Percentiles rank a stretch among this genome's conserved stretches.
These are phyloP conservation scores for Hippocampus barbouri DNA, from an alignment of 2,113 vertebrate species.

Conservation along the genomic window DNA sequence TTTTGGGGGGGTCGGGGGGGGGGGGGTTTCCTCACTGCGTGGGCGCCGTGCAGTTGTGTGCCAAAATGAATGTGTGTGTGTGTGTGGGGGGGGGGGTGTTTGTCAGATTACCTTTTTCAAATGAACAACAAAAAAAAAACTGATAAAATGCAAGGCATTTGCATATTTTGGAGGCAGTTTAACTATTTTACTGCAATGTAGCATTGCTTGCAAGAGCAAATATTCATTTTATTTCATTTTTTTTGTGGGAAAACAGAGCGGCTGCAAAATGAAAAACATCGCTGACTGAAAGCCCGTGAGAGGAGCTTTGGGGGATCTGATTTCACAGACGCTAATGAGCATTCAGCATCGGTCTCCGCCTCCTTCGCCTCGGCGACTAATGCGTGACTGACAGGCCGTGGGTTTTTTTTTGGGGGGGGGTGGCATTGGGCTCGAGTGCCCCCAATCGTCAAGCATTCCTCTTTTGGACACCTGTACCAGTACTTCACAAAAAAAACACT, in stretches of 20 bases:
- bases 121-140: not conserved
- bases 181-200: slow-evolving; percentile 6
- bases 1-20: not conserved
- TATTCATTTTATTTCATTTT: not conserved
- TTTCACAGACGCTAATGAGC: slow-evolving; percentile 71
- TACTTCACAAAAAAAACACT: not conserved
- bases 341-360: slow-evolving; percentile 68
- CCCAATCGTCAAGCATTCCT: slow-evolving; percentile 26
- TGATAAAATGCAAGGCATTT: not conserved
- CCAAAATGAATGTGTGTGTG: not conserved
- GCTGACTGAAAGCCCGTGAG: slow-evolving; percentile 46
- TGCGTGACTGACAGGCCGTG: slow-evolving; percentile 68
- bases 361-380: slow-evolving; percentile 63
- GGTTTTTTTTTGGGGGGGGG: slow-evolving; percentile 11
- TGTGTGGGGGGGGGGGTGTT: not conserved
- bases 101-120: slow-evolving; percentile 1
- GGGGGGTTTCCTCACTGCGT: slow-evolving; percentile 1
- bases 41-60: slow-evolving; percentile 19
- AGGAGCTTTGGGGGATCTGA: slow-evolving; percentile 59
- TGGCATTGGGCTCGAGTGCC: slow-evolving; percentile 41
- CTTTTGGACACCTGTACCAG: not conserved
- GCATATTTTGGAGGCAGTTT: not conserved
- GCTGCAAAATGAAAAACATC: slow-evolving; percentile 37
- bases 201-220: not conserved
- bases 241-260: slow-evolving; percentile 14